Base-by-base conservation (phyloP, 2,888 invertebrate species). In the Parascotia fuliginaria region DNA sequence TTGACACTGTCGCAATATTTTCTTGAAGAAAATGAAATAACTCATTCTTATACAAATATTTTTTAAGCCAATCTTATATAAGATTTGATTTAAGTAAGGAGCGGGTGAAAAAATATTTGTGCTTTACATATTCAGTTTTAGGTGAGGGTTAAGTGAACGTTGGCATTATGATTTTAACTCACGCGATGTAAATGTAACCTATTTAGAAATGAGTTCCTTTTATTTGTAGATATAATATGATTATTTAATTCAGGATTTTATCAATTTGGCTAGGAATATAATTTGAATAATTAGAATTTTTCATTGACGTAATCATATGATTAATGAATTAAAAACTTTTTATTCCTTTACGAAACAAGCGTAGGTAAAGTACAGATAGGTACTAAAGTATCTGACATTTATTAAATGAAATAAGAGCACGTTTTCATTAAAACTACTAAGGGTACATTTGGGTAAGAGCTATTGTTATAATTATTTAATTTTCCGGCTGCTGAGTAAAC, bases 11-110 rank as follows among this genome's bases (percentile, higher is more conserved):
- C 16, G 49, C 55, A 50, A 60, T 65, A 65, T 63, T 64, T 19
- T 52, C 49, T 19, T 34, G 28, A 50, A 40, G 48, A 42, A 55
- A 64, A 64, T 34, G 16, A 16, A 44, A 34, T 47, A 40, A 66
- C 47, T 43, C 59, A 49, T 27, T 64, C 51, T 48, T 49, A 41
- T n/a, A 45, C 49, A 59, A 54, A 54, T 63, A 46, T 58, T 63
- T 67, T 54, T 59, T 32, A 14, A 22, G 29, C 42, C 38, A 48
- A 67, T 41, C 36, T 64, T 59, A 58, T 63, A 58, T 49, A 46
- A 41, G 24, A 51, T 63, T 47, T 53, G 24, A 52, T 7, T 29
- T 36, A 24, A 22, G 11, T 42, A 32, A 15, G 36, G 37, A 38
- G 22, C 22, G 38, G 31, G 15, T 44, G 16, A 14, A 5, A 15